A percentile compares a stretch with the other conserved stretches of the same genome.
phyloP scores from a whole-genome alignment of 1,140 invertebrate genomes.

The Zaprionus africanus region DNA sequence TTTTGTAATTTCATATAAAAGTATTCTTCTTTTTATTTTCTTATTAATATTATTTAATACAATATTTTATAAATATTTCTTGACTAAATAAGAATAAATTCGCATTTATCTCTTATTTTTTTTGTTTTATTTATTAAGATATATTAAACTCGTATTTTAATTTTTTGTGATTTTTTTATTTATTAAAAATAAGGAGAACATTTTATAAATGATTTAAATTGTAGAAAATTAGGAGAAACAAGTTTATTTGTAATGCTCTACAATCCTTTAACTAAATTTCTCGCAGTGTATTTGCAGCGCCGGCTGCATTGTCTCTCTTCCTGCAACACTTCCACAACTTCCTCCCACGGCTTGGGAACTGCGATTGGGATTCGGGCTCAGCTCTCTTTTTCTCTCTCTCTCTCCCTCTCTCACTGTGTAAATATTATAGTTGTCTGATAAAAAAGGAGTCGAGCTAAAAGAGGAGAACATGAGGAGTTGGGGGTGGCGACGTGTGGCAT shows the following conservation, averaged over 20 bases:
- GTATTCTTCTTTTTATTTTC: too few species aligned
- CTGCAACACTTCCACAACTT: slow-evolving; percentile 37
- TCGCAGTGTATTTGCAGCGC: slow-evolving; percentile 1
- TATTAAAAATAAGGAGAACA: too few species aligned
- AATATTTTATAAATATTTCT: too few species aligned
- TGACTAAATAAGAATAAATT: too few species aligned
- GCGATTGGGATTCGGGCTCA: slow-evolving; percentile 14
- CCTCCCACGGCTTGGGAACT: slow-evolving; percentile 22
- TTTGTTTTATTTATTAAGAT: too few species aligned
- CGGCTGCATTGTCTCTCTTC: slow-evolving; percentile 8
- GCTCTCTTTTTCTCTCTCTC: slow-evolving; percentile 30
- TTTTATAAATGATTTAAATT: not conserved
- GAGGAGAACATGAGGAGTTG: slow-evolving; percentile 11
- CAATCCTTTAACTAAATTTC: not conserved
- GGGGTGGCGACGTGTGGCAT: slow-evolving; percentile 1
- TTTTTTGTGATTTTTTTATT: too few species aligned
- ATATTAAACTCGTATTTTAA: too few species aligned
- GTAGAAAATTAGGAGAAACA: not conserved
- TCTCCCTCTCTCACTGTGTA: slow-evolving; percentile 48
- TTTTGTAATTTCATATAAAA: too few species aligned
- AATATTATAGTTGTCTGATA: slow-evolving; percentile 73
- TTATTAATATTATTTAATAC: too few species aligned
- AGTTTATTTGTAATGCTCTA: not conserved
- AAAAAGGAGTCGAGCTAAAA: slow-evolving; percentile 46
- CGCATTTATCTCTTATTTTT: too few species aligned